A percentile compares a stretch with the other conserved stretches of the same genome.
These are phyloP conservation scores for Drosophila orosa DNA, from an alignment of 1,140 invertebrate species.

Conservation along the genomic window DNA sequence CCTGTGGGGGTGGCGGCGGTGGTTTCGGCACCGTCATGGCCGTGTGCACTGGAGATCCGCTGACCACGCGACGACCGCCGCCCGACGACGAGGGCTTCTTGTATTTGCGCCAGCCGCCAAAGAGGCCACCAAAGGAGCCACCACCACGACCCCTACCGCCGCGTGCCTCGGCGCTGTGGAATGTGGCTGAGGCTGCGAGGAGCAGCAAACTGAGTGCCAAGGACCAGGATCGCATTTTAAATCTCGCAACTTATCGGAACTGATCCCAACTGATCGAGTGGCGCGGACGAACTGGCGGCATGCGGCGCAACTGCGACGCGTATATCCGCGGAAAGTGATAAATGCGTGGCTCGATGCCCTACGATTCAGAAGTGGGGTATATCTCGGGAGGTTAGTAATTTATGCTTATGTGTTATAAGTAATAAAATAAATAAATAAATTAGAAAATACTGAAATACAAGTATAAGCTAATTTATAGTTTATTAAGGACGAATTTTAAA, in stretches of 20 bases:
- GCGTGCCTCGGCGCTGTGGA: conserved; percentile 51
- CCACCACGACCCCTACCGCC: conserved; percentile 75
- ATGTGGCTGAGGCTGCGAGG: conserved; percentile 30
- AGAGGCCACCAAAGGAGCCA: conserved; percentile 75
- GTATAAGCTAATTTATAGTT: neutral
- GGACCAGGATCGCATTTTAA: conserved; percentile 52
- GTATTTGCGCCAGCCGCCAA: conserved; percentile 78
- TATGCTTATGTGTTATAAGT: neutral
- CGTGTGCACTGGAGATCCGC: conserved; percentile 71
- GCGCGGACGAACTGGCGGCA: conserved; percentile 54
- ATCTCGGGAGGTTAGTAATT: neutral
- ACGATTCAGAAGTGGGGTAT: neutral
- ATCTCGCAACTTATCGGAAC: conserved; percentile 27
- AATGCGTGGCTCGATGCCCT: conserved; percentile 56
- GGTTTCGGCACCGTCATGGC: conserved; percentile 65
- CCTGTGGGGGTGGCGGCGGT: conserved; percentile 48
- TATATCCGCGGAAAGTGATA: conserved; percentile 58
- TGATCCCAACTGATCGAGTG: conserved; percentile 40
- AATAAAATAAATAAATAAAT: neutral
- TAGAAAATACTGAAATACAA: neutral
- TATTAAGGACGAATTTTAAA: neutral
- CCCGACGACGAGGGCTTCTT: conserved; percentile 72
- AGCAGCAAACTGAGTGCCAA: conserved; percentile 44
- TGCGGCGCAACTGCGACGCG: conserved; percentile 34
- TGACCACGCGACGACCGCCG: conserved; percentile 60